Evolutionary conservation across 92 coral and sea anemone species (phyloP).

Genomic region (Pocillopora grandis): DNA sequence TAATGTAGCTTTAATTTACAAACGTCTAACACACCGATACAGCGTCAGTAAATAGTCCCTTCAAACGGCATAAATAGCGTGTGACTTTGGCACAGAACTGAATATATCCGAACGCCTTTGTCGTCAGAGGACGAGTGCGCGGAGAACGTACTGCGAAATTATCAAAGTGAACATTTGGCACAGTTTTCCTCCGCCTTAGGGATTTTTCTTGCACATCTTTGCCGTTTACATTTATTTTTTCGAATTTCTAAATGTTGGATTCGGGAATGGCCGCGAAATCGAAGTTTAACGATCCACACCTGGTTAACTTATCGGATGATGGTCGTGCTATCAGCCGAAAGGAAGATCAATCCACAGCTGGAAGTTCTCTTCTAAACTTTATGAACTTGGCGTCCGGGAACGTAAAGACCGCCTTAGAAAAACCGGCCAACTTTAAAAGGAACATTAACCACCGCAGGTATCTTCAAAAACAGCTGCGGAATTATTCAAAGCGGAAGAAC

Average conservation of each 20-base stretch:
- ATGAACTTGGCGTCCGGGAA: constrained; percentile 97
- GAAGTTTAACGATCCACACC: constrained; percentile 45
- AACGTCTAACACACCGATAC: constrained; percentile 83
- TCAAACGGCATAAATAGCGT: constrained; percentile 77
- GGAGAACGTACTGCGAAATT: background rate
- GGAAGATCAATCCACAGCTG: constrained; percentile 78
- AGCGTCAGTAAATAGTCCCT: constrained; percentile 77
- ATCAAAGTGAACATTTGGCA: background rate
- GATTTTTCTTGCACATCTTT: background rate
- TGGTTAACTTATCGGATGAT: constrained; percentile 49
- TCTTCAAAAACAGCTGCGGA: constrained; percentile 90
- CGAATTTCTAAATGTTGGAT: constrained; percentile 2
- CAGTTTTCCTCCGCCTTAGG: background rate
- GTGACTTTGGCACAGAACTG: constrained; percentile 23
- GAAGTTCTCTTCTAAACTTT: constrained; percentile 86
- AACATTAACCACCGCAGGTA: constrained; percentile 97
- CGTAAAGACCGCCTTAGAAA: constrained; percentile 94
- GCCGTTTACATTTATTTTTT: background rate
- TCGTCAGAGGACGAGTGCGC: background rate
- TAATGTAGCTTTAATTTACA: constrained; percentile 67
- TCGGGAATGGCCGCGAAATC: constrained; percentile 55
- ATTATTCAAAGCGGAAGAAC: constrained; percentile 78
- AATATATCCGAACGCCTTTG: background rate
- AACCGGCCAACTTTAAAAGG: constrained; percentile 96
- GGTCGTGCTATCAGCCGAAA: constrained; percentile 54